Conservation (phyloP, 1,140 invertebrate genomes). For the Pseudachorutes palmiensis region DNA sequence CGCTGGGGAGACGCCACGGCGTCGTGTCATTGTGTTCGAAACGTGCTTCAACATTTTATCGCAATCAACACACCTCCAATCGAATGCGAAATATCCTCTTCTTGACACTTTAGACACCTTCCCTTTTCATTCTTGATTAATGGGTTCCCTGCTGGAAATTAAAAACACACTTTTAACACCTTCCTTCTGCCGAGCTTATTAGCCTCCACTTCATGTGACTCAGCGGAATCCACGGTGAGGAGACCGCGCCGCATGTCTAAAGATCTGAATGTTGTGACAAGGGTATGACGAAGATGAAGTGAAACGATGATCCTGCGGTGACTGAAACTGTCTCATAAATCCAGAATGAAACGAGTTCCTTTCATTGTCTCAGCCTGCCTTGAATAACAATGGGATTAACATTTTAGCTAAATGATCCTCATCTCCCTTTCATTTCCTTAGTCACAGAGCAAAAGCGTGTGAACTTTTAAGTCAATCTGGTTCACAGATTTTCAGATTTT, state of each 20-base stretch:
- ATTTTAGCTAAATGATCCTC: neutral
- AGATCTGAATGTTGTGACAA: neutral
- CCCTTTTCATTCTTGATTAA: neutral
- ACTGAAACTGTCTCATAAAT: neutral
- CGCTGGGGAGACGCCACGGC: neutral
- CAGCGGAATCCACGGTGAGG: neutral
- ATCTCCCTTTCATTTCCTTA: neutral
- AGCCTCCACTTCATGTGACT: neutral
- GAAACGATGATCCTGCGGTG: neutral
- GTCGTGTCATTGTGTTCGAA: neutral
- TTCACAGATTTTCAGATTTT: neutral
- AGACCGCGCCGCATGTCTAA: neutral
- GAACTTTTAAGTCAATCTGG: neutral
- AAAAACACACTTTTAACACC: neutral
- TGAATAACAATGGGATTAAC: too few relatives aligned
- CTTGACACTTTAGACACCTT: neutral
- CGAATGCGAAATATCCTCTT: neutral
- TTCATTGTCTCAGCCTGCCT: neutral
- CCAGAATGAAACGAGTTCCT: neutral
- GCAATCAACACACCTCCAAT: neutral
- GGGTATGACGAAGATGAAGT: neutral
- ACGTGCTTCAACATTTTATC: conserved; percentile 5
- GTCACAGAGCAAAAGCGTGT: neutral
- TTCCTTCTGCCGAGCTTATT: neutral
- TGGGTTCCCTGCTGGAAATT: neutral